These are phyloP conservation scores for Lasioglossum marginatum DNA, from an alignment of 2,888 invertebrate species.

Conservation along the genomic window DNA sequence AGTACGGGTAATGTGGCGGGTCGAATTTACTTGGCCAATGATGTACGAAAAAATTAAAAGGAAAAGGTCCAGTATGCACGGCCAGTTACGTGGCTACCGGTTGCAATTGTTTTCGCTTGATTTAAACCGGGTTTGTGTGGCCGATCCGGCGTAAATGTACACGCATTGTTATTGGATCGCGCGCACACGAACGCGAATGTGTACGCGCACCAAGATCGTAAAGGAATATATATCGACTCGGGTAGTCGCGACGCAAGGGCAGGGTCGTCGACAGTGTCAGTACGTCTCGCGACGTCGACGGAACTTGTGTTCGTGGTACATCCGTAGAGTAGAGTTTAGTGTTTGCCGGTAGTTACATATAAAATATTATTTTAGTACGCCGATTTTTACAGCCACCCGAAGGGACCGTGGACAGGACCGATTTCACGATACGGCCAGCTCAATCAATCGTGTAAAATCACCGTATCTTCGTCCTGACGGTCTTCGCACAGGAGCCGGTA, in stretches of 20 bases:
- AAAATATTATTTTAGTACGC: constrained; percentile 30
- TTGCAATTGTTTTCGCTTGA: constrained; percentile 41
- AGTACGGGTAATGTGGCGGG: background rate
- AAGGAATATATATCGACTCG: constrained; percentile 70
- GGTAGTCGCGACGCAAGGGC: constrained; percentile 82
- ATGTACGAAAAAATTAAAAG: background rate
- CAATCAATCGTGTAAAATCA: constrained; percentile 24
- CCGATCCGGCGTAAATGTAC: constrained; percentile 4
- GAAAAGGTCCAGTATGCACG: background rate
- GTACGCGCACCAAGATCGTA: constrained; percentile 34
- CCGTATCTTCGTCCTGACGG: constrained; percentile 36
- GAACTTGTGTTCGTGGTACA: constrained; percentile 56
- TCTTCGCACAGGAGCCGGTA: constrained; percentile 32
- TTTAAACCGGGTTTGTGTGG: constrained; percentile 14
- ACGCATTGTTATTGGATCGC: constrained; percentile 29
- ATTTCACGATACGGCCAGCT: constrained; percentile 45
- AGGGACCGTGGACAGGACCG: constrained; percentile 19
- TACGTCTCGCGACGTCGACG: constrained; percentile 81
- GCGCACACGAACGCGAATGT: constrained; percentile 26
- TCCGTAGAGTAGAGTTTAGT: constrained; percentile 51
- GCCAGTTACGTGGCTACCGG: constrained; percentile 32
- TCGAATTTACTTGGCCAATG: background rate
- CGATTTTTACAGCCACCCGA: constrained; percentile 26
- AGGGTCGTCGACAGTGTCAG: constrained; percentile 82
- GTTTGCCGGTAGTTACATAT: constrained; percentile 55